Percentiles rank a stretch among this genome's conserved stretches.
Conservation (phyloP, 2,797 vertebrate species). For the Falco novaeseelandiae region DNA sequence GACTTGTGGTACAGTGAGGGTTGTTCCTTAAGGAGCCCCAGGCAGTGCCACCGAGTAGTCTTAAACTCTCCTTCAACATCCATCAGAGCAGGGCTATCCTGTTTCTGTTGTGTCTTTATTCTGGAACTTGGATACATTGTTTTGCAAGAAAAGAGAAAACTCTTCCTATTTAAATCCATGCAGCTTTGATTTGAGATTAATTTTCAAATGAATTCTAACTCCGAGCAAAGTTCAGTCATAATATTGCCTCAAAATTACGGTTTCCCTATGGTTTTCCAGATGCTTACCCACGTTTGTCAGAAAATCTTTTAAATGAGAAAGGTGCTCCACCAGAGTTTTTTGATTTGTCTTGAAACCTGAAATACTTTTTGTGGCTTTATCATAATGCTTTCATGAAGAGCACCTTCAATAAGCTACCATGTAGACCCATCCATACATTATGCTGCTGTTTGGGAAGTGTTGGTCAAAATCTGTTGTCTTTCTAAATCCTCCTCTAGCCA, state of each 20-base stretch:
- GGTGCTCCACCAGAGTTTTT: background rate
- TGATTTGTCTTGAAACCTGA: background rate
- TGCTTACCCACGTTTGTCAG: background rate
- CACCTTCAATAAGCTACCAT: background rate
- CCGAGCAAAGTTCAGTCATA: background rate
- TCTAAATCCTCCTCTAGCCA: background rate
- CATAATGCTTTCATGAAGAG: background rate
- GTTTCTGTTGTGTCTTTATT: background rate
- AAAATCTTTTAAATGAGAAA: background rate
- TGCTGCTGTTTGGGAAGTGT: background rate
- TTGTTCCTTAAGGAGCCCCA: background rate
- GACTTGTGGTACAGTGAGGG: background rate
- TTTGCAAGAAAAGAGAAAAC: background rate
- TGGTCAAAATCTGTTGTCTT: background rate
- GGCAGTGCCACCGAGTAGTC: background rate
- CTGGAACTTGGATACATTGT: background rate
- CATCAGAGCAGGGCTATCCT: background rate
- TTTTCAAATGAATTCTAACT: background rate
- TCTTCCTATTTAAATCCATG: background rate
- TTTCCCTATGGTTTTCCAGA: background rate
- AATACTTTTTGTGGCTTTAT: background rate
- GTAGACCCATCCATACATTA: rapidly evolving
- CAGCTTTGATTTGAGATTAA: background rate
- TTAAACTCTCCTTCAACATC: background rate
- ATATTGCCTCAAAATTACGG: background rate